phyloP scores from a whole-genome alignment of 2,113 vertebrate species.

The Thomomys bottae region DNA sequence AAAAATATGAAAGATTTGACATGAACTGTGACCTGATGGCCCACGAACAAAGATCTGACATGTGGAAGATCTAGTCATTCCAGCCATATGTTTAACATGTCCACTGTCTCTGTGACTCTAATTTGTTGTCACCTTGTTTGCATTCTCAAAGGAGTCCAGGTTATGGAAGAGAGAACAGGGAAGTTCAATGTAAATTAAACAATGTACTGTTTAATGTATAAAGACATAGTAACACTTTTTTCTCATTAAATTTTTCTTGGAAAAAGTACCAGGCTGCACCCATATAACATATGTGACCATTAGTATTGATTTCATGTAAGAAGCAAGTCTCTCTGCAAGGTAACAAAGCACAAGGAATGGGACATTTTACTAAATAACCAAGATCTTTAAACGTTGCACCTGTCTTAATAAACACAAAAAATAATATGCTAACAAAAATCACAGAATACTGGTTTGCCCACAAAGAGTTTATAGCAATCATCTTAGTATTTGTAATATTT shows the following conservation, averaged over 20 bases:
- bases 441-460: neutral
- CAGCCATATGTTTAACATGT: slow-evolving; percentile 10
- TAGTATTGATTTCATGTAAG: neutral
- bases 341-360: neutral
- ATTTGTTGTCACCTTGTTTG: neutral
- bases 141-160: neutral
- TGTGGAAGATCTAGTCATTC: neutral
- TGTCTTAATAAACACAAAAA: slow-evolving; percentile 14
- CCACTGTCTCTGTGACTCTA: neutral
- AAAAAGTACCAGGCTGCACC: neutral
- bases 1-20: slow-evolving; percentile 65
- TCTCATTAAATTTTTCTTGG: slow-evolving; percentile 31
- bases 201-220: neutral
- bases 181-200: slow-evolving; percentile 51
- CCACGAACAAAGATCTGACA: slow-evolving; percentile 46
- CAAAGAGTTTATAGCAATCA: neutral
- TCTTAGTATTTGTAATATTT: too few species aligned
- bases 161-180: neutral
- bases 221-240: neutral
- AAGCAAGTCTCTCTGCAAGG: neutral
- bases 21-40: slow-evolving; percentile 44
- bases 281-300: neutral
- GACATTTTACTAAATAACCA: neutral
- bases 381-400: neutral
- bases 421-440: neutral